Evolutionary conservation across 2,888 invertebrate species (phyloP).

Genomic region (Folsomia candida): DNA sequence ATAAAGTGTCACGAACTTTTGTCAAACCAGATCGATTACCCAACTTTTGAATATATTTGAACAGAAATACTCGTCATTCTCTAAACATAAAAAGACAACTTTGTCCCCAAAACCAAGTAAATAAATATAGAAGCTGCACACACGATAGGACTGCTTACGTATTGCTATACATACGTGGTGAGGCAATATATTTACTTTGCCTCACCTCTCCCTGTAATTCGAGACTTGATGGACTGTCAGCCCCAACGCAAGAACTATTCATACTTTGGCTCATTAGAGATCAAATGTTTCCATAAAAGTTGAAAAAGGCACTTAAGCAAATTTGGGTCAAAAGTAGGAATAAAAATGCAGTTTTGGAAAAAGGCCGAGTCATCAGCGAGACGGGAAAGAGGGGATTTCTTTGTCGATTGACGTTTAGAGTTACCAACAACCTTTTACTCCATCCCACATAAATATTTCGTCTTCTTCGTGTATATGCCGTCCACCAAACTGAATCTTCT

Average conservation of each 20-base stretch:
- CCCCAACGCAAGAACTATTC: background rate
- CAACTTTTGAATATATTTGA: background rate
- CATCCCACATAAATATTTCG: background rate
- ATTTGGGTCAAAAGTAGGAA: slow-evolving; percentile 5
- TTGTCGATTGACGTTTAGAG: slow-evolving; percentile 27
- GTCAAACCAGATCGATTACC: slow-evolving; percentile 4
- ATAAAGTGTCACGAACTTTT: background rate
- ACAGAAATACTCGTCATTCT: background rate
- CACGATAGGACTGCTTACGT: too few relatives aligned
- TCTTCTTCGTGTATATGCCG: background rate
- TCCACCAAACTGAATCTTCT: too few relatives aligned
- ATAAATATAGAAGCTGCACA: too few relatives aligned
- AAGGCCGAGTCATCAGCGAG: slow-evolving; percentile 20
- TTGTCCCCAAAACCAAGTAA: background rate
- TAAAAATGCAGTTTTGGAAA: slow-evolving; percentile 1
- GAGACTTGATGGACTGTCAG: background rate
- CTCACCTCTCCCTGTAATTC: too few relatives aligned
- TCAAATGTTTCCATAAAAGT: background rate
- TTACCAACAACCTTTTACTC: slow-evolving; percentile 16
- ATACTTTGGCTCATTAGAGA: background rate
- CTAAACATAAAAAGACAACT: background rate
- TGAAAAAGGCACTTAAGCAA: background rate
- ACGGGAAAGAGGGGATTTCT: slow-evolving; percentile 11
- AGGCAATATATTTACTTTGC: too few relatives aligned
- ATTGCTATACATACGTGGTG: too few relatives aligned